Evolutionary conservation across 2,888 invertebrate species (phyloP).

Genomic region (Eugnorisma glareosa): DNA sequence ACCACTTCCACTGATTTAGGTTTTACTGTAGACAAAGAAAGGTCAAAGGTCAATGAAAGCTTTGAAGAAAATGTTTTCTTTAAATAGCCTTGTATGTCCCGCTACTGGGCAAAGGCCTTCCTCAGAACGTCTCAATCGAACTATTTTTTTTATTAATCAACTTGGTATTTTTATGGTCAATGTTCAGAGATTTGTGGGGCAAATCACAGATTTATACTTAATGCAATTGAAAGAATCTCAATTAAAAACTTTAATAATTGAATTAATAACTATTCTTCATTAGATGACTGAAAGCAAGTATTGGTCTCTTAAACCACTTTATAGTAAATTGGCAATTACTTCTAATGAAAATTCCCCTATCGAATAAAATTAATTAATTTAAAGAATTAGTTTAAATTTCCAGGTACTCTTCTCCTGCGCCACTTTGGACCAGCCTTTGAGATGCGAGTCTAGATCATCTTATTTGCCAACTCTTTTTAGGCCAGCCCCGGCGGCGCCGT

Average conservation of each 20-base stretch:
- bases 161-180: conserved; percentile 93
- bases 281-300: conserved; percentile 93
- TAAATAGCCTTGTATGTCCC: too few relatives aligned
- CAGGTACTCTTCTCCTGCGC: too few relatives aligned
- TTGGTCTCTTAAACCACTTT: conserved; percentile 93
- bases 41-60: not conserved
- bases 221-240: conserved; percentile 91
- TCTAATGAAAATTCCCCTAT: conserved; percentile 90
- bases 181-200: conserved; percentile 96
- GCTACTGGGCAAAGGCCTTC: too few relatives aligned
- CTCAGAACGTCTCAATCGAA: conserved; percentile 88
- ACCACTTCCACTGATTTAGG: conserved; percentile 94
- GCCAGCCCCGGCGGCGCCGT: too few relatives aligned
- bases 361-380: conserved; percentile 46
- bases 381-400: conserved; percentile 90
- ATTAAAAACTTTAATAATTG: conserved; percentile 90
- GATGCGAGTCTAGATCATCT: too few relatives aligned
- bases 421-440: too few relatives aligned
- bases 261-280: conserved; percentile 90
- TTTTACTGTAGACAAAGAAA: conserved; percentile 92
- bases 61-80: not conserved
- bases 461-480: too few relatives aligned
- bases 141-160: conserved; percentile 91
- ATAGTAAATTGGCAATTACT: conserved; percentile 92
- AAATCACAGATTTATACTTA: conserved; percentile 95